A percentile compares a stretch with the other conserved stretches of the same genome.
Evolutionary conservation across 2,797 vertebrate species (phyloP).

Genomic region (Uromys caudimaculatus): DNA sequence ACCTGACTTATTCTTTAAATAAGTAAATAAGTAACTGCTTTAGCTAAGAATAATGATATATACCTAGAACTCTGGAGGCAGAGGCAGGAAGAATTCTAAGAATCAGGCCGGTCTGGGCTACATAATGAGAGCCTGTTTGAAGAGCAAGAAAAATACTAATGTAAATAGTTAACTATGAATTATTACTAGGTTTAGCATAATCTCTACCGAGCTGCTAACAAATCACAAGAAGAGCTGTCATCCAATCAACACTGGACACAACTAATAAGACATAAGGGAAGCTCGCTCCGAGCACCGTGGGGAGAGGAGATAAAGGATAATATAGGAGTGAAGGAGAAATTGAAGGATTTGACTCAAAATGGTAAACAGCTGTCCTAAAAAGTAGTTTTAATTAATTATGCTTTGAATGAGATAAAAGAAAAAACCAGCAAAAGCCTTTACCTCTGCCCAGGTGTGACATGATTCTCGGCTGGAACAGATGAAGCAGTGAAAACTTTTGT

Average conservation of each 20-base stretch:
- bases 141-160: background rate
- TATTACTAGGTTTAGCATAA: background rate
- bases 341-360: background rate
- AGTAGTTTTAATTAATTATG: constrained; percentile 10
- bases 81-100: background rate
- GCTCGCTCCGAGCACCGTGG: background rate
- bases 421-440: constrained; percentile 72
- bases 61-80: background rate
- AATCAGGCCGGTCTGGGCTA: background rate
- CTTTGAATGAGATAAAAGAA: background rate
- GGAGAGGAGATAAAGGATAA: background rate
- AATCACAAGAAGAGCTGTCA: background rate
- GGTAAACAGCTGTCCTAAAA: background rate
- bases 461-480: constrained; percentile 93
- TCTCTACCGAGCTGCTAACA: background rate
- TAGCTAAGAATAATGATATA: background rate
- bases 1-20: background rate
- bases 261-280: background rate
- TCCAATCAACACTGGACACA: background rate
- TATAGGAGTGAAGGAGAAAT: background rate
- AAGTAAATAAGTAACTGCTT: background rate
- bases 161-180: background rate
- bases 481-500: constrained; percentile 95
- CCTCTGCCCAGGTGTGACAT: constrained; percentile 93
- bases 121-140: background rate